Conservation (phyloP, 2,113 vertebrate species). For the Pteropus alecto region DNA sequence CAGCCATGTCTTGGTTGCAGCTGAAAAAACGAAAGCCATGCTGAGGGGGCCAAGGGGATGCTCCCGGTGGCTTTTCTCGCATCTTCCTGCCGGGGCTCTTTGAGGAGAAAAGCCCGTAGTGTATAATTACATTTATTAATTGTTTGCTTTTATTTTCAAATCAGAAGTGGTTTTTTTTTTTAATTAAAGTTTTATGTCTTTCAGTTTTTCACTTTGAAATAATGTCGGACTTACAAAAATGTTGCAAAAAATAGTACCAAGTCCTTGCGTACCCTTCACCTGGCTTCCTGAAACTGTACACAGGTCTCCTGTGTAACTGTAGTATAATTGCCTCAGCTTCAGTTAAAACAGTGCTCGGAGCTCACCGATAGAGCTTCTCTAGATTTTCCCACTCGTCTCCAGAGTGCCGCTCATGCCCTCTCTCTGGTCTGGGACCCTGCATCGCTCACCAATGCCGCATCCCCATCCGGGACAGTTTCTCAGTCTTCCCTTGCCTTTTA, state of each 20-base stretch:
- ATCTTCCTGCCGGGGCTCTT: not conserved
- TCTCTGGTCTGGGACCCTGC: not conserved
- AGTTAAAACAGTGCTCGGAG: not conserved
- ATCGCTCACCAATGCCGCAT: not conserved
- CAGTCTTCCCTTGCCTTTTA: not conserved
- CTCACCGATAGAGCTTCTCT: not conserved
- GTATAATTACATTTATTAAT: not conserved
- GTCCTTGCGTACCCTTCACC: not conserved
- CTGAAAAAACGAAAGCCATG: not conserved
- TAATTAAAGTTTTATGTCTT: not conserved
- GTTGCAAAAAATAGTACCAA: not conserved
- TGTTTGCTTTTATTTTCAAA: not conserved
- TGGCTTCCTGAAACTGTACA: not conserved
- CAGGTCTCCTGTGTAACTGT: too few relatives aligned
- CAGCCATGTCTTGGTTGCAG: not conserved
- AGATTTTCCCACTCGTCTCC: too few relatives aligned
- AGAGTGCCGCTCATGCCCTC: not conserved
- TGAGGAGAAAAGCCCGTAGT: not conserved
- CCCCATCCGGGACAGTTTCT: not conserved
- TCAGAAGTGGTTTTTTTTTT: not conserved
- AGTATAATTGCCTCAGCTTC: not conserved
- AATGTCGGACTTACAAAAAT: not conserved
- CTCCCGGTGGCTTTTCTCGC: not conserved
- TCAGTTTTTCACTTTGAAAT: not conserved
- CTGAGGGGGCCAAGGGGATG: accelerated